These are phyloP conservation scores for Huso huso DNA, from an alignment of 2,797 vertebrate genomes.

Conservation along the genomic window DNA sequence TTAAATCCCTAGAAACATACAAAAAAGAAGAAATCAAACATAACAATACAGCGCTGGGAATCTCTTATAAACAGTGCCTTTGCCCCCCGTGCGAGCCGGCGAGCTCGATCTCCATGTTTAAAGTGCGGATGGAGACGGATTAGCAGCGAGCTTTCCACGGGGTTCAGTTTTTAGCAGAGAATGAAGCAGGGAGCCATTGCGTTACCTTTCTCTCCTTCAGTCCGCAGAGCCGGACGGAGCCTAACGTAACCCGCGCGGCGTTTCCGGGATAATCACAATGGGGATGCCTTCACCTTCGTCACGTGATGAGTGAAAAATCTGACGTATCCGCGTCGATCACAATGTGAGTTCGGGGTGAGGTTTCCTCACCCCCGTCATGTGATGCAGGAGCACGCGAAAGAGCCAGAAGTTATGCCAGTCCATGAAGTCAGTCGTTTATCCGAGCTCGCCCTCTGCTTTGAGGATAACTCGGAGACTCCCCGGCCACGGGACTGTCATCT, in stretches of 20 bases:
- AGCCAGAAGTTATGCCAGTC: too few relatives aligned
- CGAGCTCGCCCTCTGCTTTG: too few relatives aligned
- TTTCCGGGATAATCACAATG: slow-evolving; percentile 70
- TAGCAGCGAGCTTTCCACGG: slow-evolving; percentile 45
- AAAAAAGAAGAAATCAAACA: slow-evolving; percentile 44
- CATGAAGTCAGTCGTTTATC: too few relatives aligned
- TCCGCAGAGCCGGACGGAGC: slow-evolving; percentile 86
- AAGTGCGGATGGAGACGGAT: slow-evolving; percentile 77
- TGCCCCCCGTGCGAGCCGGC: slow-evolving; percentile 55
- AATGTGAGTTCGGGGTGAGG: slow-evolving; percentile 23
- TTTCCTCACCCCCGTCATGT: background rate
- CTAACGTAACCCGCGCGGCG: slow-evolving; percentile 82
- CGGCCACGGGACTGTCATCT: too few relatives aligned
- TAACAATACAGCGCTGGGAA: slow-evolving; percentile 51
- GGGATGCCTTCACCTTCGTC: slow-evolving; percentile 59
- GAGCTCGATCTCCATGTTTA: slow-evolving; percentile 68
- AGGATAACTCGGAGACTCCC: too few relatives aligned
- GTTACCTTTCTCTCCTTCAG: slow-evolving; percentile 88
- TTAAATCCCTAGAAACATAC: slow-evolving; percentile 61
- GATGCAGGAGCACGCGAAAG: background rate
- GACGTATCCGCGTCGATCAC: slow-evolving; percentile 12
- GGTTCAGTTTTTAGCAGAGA: slow-evolving; percentile 33
- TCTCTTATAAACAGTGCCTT: slow-evolving; percentile 53
- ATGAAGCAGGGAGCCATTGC: slow-evolving; percentile 24
- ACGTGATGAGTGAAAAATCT: slow-evolving; percentile 24